Conservation (phyloP, 2,113 vertebrate species). For the Meles meles region DNA sequence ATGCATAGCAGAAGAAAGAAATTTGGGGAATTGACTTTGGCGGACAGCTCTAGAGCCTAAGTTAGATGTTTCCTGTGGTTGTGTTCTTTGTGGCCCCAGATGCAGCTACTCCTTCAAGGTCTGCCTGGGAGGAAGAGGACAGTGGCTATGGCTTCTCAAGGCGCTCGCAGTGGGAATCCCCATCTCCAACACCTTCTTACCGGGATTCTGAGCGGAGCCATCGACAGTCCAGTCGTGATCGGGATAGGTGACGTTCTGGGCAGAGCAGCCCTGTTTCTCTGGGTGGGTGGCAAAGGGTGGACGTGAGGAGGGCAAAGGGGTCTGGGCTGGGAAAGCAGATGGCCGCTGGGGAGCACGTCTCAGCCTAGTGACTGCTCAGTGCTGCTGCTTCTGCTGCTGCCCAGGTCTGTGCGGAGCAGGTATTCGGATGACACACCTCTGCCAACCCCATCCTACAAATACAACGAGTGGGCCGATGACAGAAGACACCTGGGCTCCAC, state of each 20-base stretch:
- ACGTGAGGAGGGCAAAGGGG: background rate
- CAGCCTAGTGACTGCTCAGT: background rate
- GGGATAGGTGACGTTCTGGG: constrained; percentile 85
- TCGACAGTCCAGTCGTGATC: constrained; percentile 83
- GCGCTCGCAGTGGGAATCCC: constrained; percentile 97
- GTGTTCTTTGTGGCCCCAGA: constrained; percentile 80
- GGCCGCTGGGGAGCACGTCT: background rate
- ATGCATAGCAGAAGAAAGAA: too few relatives aligned
- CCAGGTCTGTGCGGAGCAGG: constrained; percentile 90
- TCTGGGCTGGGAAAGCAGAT: background rate
- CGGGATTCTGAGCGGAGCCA: constrained; percentile 90
- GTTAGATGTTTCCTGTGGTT: background rate
- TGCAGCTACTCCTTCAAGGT: constrained; percentile 92
- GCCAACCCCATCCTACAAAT: constrained; percentile 96
- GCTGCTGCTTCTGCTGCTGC: background rate
- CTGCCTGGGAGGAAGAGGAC: constrained; percentile 98
- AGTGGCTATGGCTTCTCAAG: constrained; percentile 84
- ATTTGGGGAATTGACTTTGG: background rate
- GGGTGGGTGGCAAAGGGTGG: background rate
- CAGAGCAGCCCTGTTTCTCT: background rate
- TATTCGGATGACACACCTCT: constrained; percentile 91
- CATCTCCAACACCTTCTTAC: constrained; percentile 89
- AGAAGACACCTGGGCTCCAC: constrained; percentile 92
- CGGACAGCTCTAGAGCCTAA: background rate
- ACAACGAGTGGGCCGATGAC: constrained; percentile 98